Evolutionary conservation across 1,140 invertebrate species (phyloP).

Genomic region (Stenopsyche tienmushanensis): DNA sequence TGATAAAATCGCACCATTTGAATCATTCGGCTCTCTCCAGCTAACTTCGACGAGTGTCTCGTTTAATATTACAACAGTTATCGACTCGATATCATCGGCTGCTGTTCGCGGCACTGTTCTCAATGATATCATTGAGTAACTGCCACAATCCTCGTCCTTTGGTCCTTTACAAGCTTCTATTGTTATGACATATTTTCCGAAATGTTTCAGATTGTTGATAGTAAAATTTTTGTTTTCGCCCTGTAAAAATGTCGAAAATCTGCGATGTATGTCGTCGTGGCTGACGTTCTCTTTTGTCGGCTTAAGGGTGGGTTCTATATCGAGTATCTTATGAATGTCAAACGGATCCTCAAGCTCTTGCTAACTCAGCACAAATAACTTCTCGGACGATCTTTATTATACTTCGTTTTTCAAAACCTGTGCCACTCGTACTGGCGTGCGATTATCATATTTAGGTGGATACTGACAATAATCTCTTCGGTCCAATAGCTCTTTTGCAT

Average conservation of each 20-base stretch:
- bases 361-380: not conserved
- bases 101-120: conserved; percentile 19
- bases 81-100: conserved; percentile 48
- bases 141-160: conserved; percentile 40
- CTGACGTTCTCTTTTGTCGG: conserved; percentile 21
- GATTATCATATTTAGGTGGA: not conserved
- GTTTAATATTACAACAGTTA: conserved; percentile 43
- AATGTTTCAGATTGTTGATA: conserved; percentile 50
- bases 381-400: not conserved
- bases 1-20: conserved; percentile 64
- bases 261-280: conserved; percentile 22
- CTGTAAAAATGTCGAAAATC: conserved; percentile 21
- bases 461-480: conserved; percentile 60
- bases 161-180: conserved; percentile 54
- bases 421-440: not conserved
- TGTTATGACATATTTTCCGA: conserved; percentile 53
- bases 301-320: not conserved
- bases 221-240: conserved; percentile 25
- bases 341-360: conserved; percentile 8
- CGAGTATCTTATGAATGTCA: conserved; percentile 4
- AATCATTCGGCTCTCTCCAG: conserved; percentile 62
- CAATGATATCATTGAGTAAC: conserved; percentile 10
- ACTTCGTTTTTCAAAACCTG: not conserved
- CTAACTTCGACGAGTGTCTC: conserved; percentile 49
- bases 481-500: conserved; percentile 51